These are phyloP conservation scores for Aricia artaxerxes DNA, from an alignment of 2,888 invertebrate species.

Conservation along the genomic window DNA sequence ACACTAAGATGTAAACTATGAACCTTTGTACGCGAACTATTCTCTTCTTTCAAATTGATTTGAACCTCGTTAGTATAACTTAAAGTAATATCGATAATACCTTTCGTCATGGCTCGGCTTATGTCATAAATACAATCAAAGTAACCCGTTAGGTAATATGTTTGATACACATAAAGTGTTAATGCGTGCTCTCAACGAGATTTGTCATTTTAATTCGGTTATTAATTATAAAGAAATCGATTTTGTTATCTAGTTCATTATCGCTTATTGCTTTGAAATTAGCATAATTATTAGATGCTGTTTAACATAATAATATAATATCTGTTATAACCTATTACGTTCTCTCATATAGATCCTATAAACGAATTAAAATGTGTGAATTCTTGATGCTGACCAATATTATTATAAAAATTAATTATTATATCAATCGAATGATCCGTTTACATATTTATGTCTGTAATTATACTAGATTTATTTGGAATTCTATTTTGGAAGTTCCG, in stretches of 20 bases:
- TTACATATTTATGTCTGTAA: background rate
- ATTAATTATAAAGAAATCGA: constrained; percentile 20
- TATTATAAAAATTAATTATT: background rate
- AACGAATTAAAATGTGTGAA: background rate
- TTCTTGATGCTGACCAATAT: background rate
- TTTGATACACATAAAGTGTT: constrained; percentile 26
- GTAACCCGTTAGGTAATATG: constrained; percentile 3
- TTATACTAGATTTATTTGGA: background rate
- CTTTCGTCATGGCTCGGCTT: background rate
- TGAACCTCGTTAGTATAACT: background rate
- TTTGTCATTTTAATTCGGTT: constrained; percentile 21
- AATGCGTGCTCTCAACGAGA: background rate
- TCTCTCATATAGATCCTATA: background rate
- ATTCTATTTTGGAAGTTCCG: background rate
- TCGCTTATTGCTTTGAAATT: background rate
- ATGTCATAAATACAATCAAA: background rate
- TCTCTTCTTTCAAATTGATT: background rate
- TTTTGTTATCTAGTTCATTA: background rate
- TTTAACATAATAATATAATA: background rate
- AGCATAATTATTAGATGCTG: background rate
- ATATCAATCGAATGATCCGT: background rate
- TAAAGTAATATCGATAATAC: background rate
- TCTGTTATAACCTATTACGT: background rate
- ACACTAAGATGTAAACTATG: too few species aligned
- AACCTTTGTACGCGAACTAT: background rate